A percentile compares a stretch with the other conserved stretches of the same genome.
These are phyloP conservation scores for Riparia riparia DNA, from an alignment of 2,113 vertebrate species.

Conservation along the genomic window DNA sequence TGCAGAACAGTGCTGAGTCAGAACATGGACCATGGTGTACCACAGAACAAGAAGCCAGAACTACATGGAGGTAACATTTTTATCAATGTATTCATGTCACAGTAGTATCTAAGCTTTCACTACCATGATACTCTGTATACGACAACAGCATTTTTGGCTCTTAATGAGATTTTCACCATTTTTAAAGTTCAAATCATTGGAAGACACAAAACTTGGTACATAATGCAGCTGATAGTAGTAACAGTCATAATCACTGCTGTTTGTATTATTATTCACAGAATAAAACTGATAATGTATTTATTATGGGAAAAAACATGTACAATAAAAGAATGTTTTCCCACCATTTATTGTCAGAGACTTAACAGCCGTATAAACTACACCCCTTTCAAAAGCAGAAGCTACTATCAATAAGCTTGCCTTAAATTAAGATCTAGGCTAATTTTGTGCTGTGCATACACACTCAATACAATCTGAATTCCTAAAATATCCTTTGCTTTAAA, in stretches of 20 bases:
- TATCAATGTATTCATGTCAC: background rate
- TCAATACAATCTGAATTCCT: background rate
- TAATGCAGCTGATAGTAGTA: background rate
- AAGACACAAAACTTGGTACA: background rate
- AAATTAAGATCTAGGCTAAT: background rate
- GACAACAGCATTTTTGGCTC: background rate
- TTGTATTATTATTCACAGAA: background rate
- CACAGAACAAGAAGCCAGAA: background rate
- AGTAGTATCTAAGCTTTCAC: background rate
- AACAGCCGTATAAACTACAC: background rate
- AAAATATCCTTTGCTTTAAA: background rate
- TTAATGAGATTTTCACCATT: background rate
- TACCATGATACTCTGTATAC: background rate
- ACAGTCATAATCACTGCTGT: background rate
- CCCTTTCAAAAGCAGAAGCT: background rate
- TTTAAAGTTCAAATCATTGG: background rate
- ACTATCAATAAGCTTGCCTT: background rate
- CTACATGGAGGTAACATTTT: background rate
- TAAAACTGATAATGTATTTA: background rate
- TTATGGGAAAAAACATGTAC: rapidly evolving
- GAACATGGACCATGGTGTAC: background rate
- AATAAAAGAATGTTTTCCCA: background rate
- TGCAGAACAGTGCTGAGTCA: background rate
- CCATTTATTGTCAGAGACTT: background rate
- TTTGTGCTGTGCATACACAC: rapidly evolving